Evolutionary conservation across 2,888 invertebrate genomes (phyloP).

Genomic region (Acanthacorydalis orientalis): DNA sequence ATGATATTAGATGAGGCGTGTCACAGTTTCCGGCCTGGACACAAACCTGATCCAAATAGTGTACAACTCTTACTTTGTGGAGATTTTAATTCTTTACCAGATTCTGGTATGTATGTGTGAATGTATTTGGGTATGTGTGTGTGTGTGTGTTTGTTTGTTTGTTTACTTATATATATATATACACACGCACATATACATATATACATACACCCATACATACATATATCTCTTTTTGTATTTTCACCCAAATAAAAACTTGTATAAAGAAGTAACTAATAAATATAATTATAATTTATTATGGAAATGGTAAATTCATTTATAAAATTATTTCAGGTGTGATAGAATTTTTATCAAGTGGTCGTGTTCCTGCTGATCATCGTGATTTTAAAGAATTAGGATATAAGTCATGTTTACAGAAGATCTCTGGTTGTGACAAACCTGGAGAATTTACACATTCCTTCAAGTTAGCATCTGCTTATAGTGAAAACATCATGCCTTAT

Average conservation of each 20-base stretch:
- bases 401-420: constrained; percentile 76
- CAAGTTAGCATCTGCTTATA: constrained; percentile 87
- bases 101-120: constrained; percentile 66
- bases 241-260: no score
- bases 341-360: constrained; percentile 84
- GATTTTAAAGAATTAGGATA: constrained; percentile 96
- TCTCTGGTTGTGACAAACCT: constrained; percentile 70
- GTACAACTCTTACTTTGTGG: constrained; percentile 91
- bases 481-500: constrained; percentile 90
- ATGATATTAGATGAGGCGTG: constrained; percentile 75
- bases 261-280: no score
- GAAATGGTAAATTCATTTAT: neutral
- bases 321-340: constrained; percentile 51
- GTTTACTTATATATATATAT: constrained; percentile 2
- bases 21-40: constrained; percentile 55
- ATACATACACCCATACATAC: no score
- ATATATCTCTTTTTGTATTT: no score
- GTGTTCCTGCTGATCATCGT: constrained; percentile 78
- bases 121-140: neutral
- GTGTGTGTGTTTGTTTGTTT: no score
- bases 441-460: constrained; percentile 92
- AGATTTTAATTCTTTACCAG: constrained; percentile 95
- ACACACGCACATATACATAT: no score
- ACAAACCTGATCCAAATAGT: constrained; percentile 55
- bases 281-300: no score